Evolutionary conservation across 1,140 invertebrate species (phyloP), one percentile per base, ranked within the genome.

Genomic region (Lycorma delicatula): DNA sequence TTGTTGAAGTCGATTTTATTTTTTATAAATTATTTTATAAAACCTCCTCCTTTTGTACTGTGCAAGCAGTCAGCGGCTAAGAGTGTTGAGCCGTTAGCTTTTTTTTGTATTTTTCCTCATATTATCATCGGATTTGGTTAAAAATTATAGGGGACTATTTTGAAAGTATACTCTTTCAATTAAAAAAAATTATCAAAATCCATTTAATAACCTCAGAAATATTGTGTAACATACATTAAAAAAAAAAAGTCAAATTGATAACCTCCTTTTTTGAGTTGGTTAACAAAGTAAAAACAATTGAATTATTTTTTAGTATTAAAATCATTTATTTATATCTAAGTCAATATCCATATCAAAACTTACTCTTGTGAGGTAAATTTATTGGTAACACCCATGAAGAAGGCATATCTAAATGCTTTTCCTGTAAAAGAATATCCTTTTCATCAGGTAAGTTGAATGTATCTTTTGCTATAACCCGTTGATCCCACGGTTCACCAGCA

Each of bases 341-440:
- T 31, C 13, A 20, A 16, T 9, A 18, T 36, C 25, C 4, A 28
- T 20, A 26, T 12, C 18, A 29, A 23, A 16, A 22, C 58, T 53
- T 63, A 87, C 86, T 82, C 67, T 79, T 73, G 60, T 77, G 72
- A 1, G 80, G 72, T 20, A 94, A 79, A 48, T 81, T 73, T 6
- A 93, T 76, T 38, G 81, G 77, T 49, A 80, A 75, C 4, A 89
- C 84, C 84, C 91, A 94, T 28, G 87, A 86, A 11, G 74, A 68
- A 0, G 90, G 88, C 77, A 91, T 84, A 61, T 90, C 86, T 20
- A 93, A 71, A 71, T 87, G 85, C 68, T 89, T 88, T 61, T 86
- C 82, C 4, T 78, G 73, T 27, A 77, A 67, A 9, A 75, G 77
- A 25, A 78, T 65, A 54, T 78, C 75, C 20, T 73, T 64, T 1